phyloP scores from a whole-genome alignment of 2,888 invertebrate species.

The Panopea generosa region DNA sequence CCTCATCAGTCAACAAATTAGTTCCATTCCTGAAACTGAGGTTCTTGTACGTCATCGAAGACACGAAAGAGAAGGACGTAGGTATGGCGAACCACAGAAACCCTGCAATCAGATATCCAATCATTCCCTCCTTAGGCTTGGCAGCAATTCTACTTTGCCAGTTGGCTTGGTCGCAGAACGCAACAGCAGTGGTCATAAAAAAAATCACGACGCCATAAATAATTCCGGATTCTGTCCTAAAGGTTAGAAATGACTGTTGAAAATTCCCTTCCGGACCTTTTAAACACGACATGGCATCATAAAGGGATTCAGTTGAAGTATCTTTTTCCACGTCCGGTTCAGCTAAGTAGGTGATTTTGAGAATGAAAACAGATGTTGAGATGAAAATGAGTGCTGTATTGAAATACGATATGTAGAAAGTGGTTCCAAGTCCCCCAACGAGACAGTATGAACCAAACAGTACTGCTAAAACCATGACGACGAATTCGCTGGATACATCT shows the following conservation, averaged over 20 bases:
- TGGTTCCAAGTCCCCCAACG: conserved; percentile 81
- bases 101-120: conserved; percentile 80
- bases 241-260: conserved; percentile 72
- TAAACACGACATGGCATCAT: conserved; percentile 68
- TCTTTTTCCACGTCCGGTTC: conserved; percentile 55
- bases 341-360: conserved; percentile 68
- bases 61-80: conserved; percentile 75
- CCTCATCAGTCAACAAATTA: conserved; percentile 56
- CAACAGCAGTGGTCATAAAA: conserved; percentile 68
- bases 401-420: conserved; percentile 83
- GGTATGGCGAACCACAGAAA: conserved; percentile 83
- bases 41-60: conserved; percentile 72
- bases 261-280: conserved; percentile 71
- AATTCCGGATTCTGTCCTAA: conserved; percentile 71
- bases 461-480: conserved; percentile 75
- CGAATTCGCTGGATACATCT: conserved; percentile 76
- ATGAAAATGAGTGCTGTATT: conserved; percentile 79
- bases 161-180: conserved; percentile 79
- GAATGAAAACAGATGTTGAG: conserved; percentile 71
- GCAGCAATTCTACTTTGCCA: conserved; percentile 83
- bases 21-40: conserved; percentile 67
- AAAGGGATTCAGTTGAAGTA: conserved; percentile 62
- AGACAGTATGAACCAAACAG: conserved; percentile 79
- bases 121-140: conserved; percentile 79
- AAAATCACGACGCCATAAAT: conserved; percentile 73